Evolutionary conservation across 2,797 vertebrate species (phyloP).

Genomic region (Propithecus deckenii): DNA sequence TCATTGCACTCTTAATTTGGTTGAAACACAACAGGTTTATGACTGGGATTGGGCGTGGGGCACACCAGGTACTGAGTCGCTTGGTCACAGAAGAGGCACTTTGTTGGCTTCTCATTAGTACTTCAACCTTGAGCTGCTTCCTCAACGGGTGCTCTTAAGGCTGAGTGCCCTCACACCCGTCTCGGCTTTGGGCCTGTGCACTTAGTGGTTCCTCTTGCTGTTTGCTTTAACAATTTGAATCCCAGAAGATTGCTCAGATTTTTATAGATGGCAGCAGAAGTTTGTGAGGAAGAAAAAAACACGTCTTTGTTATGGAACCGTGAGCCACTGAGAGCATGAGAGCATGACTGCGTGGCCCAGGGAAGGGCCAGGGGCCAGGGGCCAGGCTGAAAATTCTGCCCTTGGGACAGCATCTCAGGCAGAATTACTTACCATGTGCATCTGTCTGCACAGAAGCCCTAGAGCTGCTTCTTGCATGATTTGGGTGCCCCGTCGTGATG

Average conservation of each 20-base stretch:
- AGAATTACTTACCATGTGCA: accelerated
- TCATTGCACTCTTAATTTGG: accelerated
- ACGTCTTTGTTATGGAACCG: neutral
- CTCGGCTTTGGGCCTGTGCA: accelerated
- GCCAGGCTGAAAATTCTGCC: neutral
- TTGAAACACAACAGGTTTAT: neutral
- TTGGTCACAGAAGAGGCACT: neutral
- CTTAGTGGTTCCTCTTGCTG: neutral
- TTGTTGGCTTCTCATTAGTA: neutral
- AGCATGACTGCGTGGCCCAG: neutral
- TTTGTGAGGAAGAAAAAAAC: neutral
- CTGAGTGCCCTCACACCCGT: neutral
- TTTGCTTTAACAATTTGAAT: neutral
- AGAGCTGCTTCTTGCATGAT: neutral
- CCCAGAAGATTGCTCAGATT: neutral
- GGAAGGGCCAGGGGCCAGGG: neutral
- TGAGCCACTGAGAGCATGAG: neutral
- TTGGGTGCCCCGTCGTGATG: accelerated
- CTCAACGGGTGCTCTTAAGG: neutral
- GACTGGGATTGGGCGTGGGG: accelerated
- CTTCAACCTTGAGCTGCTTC: neutral
- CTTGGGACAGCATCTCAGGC: neutral
- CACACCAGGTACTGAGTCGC: too few relatives aligned
- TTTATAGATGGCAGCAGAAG: neutral
- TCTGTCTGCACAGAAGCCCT: neutral